A percentile compares a stretch with the other conserved stretches of the same genome.
These are phyloP conservation scores for Monopis laevigella DNA, from an alignment of 2,888 invertebrate species.

Conservation along the genomic window DNA sequence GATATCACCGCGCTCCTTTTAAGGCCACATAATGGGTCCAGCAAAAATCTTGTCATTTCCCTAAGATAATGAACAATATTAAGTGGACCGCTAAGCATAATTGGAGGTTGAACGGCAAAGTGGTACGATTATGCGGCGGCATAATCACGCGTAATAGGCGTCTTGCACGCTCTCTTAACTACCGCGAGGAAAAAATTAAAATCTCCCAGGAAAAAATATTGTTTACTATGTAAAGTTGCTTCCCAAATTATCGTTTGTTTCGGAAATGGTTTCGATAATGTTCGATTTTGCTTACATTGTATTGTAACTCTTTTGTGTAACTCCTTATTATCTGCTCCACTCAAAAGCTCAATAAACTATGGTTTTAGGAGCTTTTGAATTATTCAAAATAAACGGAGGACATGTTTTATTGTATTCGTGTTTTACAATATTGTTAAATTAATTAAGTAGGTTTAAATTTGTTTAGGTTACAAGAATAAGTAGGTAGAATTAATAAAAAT, in stretches of 20 bases:
- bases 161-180: constrained; percentile 36
- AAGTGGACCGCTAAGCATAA: constrained; percentile 53
- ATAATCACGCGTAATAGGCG: constrained; percentile 59
- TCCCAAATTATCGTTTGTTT: constrained; percentile 3
- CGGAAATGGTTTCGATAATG: too few relatives aligned
- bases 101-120: constrained; percentile 50
- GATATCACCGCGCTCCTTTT: constrained; percentile 3
- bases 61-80: constrained; percentile 59
- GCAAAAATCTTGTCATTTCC: constrained; percentile 56
- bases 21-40: constrained; percentile 33
- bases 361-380: too few relatives aligned
- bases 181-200: not conserved
- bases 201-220: not conserved
- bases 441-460: too few relatives aligned
- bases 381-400: too few relatives aligned
- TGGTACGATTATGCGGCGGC: constrained; percentile 54
- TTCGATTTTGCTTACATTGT: too few relatives aligned
- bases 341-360: too few relatives aligned
- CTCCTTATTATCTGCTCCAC: too few relatives aligned
- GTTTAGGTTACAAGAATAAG: too few relatives aligned
- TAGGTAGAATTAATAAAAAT: too few relatives aligned
- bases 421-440: too few relatives aligned
- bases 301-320: too few relatives aligned
- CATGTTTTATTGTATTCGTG: too few relatives aligned
- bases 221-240: constrained; percentile 8